Base-by-base conservation (phyloP, 1,140 invertebrate species). In the Drosophila tsacasi region DNA sequence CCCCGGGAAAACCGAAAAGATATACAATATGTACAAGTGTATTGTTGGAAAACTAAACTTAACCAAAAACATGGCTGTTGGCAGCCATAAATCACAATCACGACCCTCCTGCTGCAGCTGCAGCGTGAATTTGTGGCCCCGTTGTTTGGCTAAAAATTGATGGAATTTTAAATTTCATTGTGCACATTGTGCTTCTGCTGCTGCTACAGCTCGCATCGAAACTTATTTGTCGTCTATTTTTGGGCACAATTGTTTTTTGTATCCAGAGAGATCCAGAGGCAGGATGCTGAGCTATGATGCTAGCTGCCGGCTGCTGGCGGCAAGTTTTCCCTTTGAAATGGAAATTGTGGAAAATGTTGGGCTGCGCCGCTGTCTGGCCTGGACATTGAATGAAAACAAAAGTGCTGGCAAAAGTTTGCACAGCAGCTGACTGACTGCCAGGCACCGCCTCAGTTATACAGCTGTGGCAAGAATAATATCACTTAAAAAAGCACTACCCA, bases 311-410 rank as follows among this genome's bases (percentile, higher is more conserved):
- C 44, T 54, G 76, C 76, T 75, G 63, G 47, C 52, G 81, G 79
- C 74, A 69, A 68, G 71, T 87, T 64, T 73, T 61, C 44, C 63
- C 83, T 86, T 86, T 86, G 79, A 87, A 73, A 86, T 86, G 79
- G 63, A 87, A 86, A 86, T 60, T 73, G 68, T 52, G 67, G 52
- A 79, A 81, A 81, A 65, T 76, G 58, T 44, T 59, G 44, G 54
- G 63, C 57, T 54, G 75, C 50, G 27, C 7, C 5, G 75, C 63
- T 74, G 72, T 75, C 72, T 75, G 72, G 75, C 50, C 64, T 50
- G 57, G 64, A 78, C 75, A 78, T 68, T 77, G 64, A 78, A 78
- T 77, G 75, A 78, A 68, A 76, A 76, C 72, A 76, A 76, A 74
- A 67, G 73, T 67, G 72, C 74, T 76, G 62, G 62, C 46, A 66